Conservation (phyloP, 2,113 vertebrate species). For the Numenius arquata region DNA sequence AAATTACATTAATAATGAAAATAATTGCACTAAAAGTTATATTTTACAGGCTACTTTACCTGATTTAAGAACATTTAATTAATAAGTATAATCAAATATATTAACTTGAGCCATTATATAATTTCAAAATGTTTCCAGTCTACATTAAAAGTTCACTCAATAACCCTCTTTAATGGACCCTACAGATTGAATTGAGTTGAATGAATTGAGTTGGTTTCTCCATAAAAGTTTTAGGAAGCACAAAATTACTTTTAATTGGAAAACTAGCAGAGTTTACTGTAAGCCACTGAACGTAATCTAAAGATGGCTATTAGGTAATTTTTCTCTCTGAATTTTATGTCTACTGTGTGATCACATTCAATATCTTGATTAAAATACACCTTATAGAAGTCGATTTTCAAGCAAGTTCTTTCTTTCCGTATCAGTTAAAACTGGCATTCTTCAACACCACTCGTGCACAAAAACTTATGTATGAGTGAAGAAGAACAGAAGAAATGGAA, state of each 20-base stretch:
- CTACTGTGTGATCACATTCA: background rate
- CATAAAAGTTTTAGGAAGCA: conserved; percentile 15
- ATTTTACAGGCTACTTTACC: background rate
- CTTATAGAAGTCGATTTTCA: background rate
- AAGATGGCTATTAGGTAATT: background rate
- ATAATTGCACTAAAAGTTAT: background rate
- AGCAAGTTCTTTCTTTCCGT: background rate
- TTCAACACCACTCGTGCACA: background rate
- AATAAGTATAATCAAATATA: conserved; percentile 10
- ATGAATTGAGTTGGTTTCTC: background rate
- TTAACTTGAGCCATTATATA: background rate
- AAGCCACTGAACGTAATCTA: background rate
- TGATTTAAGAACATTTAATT: conserved; percentile 13
- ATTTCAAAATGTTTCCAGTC: background rate
- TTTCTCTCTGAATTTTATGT: background rate
- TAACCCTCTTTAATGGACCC: background rate
- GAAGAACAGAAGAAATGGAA: background rate
- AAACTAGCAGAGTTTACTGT: background rate
- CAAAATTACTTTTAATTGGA: conserved; percentile 22
- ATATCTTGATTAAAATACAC: background rate
- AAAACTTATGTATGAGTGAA: background rate
- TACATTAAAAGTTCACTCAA: conserved; percentile 6
- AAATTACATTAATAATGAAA: background rate
- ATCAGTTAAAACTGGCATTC: background rate
- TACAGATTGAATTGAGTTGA: background rate